phyloP scores from a whole-genome alignment of 2,797 vertebrate genomes.

The Prunella strophiata region DNA sequence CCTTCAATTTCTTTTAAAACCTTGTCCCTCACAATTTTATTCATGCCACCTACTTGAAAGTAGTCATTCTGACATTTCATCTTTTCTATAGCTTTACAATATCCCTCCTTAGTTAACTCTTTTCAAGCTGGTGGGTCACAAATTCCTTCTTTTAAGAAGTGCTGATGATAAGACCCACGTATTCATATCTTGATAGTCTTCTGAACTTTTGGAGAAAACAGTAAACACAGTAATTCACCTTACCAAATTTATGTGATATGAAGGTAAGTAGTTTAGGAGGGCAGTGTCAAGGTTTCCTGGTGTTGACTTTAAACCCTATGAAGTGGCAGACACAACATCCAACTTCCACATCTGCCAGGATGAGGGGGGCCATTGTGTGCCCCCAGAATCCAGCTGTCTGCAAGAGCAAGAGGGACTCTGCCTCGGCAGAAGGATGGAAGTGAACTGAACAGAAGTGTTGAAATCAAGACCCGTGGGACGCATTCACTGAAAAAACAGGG shows the following conservation, averaged over 20 bases:
- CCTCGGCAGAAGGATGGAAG: constrained; percentile 20
- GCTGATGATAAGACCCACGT: not conserved
- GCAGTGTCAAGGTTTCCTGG: not conserved
- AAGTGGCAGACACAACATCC: constrained; percentile 27
- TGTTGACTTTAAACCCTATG: not conserved
- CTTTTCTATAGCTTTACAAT: not conserved
- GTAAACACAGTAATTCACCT: not conserved
- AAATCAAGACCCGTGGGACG: not conserved
- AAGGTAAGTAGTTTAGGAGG: not conserved
- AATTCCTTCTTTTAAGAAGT: not conserved
- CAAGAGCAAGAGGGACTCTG: constrained; percentile 10
- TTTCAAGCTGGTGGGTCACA: not conserved
- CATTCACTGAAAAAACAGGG: too few relatives aligned
- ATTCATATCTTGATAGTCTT: too few relatives aligned
- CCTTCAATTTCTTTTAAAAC: not conserved
- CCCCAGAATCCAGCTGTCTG: not conserved
- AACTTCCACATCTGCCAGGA: constrained; percentile 2
- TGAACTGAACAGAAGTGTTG: constrained; percentile 26
- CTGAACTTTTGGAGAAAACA: not conserved
- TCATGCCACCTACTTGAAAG: not conserved
- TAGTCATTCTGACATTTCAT: not conserved
- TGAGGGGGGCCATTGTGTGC: constrained; percentile 14
- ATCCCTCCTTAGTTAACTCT: not conserved
- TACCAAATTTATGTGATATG: not conserved
- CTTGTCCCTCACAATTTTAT: not conserved